phyloP scores from a whole-genome alignment of 1,140 invertebrate genomes.

The Lysiphlebus fabarum region DNA sequence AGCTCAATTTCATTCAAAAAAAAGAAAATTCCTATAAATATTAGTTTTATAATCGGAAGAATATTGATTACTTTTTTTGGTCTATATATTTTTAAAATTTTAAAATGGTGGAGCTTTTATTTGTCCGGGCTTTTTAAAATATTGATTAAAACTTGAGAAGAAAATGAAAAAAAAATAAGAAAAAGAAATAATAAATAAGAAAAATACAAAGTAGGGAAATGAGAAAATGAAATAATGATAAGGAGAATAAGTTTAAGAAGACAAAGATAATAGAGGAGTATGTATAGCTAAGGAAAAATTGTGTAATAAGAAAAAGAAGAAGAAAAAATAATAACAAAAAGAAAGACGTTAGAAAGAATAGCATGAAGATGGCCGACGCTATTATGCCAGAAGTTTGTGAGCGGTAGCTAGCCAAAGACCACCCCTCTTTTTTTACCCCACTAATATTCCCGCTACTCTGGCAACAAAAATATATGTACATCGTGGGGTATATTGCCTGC shows the following conservation, averaged over 20 bases:
- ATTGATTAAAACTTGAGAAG: background rate
- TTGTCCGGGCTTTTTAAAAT: too few species aligned
- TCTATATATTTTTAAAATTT: too few species aligned
- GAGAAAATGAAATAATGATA: background rate
- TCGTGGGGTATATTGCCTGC: too few species aligned
- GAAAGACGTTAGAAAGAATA: conserved; percentile 45
- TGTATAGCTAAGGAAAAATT: too few species aligned
- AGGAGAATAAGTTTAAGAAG: too few species aligned
- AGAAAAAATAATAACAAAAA: conserved; percentile 12
- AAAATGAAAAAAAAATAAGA: background rate
- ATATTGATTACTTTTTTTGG: too few species aligned
- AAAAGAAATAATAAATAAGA: conserved; percentile 2
- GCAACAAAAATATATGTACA: too few species aligned
- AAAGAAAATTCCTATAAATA: too few species aligned
- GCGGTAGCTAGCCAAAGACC: background rate
- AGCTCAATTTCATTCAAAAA: too few species aligned
- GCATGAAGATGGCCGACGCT: conserved; percentile 51
- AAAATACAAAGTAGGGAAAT: conserved; percentile 4
- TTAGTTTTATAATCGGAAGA: too few species aligned
- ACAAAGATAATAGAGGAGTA: conserved; percentile 13
- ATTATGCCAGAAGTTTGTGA: conserved; percentile 52
- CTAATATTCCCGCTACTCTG: too few species aligned
- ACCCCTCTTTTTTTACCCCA: background rate
- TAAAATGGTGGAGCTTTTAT: too few species aligned
- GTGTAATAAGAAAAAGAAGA: conserved; percentile 7